Conservation (phyloP, 2,888 invertebrate genomes). For the Xylophagus ater region DNA sequence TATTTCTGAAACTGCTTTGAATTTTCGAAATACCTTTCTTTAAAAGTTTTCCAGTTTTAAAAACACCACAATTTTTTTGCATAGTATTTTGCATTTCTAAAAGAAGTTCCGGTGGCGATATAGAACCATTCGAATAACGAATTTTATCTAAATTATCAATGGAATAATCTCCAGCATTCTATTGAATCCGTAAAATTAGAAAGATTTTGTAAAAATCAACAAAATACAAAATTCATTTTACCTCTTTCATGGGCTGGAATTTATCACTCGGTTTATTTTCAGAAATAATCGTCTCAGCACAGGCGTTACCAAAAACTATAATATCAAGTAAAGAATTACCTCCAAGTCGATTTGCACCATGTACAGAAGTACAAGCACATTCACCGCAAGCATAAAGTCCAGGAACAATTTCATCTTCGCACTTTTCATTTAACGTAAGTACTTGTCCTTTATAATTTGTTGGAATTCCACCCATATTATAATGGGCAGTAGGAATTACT, state of each 20-base stretch:
- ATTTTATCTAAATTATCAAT: slow-evolving; percentile 77
- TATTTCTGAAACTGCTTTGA: slow-evolving; percentile 56
- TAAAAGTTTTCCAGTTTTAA: slow-evolving; percentile 72
- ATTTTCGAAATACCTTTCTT: slow-evolving; percentile 66
- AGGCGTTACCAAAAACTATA: slow-evolving; percentile 91
- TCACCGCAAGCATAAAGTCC: slow-evolving; percentile 91
- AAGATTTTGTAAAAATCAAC: no score
- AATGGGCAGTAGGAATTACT: slow-evolving; percentile 92
- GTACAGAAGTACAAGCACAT: slow-evolving; percentile 84
- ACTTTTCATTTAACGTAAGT: slow-evolving; percentile 20
- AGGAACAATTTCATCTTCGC: slow-evolving; percentile 46
- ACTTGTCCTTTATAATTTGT: slow-evolving; percentile 92
- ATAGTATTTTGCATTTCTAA: slow-evolving; percentile 86
- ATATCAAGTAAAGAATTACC: slow-evolving; percentile 95
- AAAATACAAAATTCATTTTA: slow-evolving; percentile 25
- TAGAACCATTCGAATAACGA: slow-evolving; percentile 59
- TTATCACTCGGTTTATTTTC: slow-evolving; percentile 74
- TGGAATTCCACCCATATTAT: slow-evolving; percentile 96
- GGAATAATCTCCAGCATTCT: slow-evolving; percentile 81
- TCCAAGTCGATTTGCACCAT: slow-evolving; percentile 91
- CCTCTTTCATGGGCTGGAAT: slow-evolving; percentile 55
- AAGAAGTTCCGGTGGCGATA: slow-evolving; percentile 67
- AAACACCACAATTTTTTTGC: slow-evolving; percentile 92
- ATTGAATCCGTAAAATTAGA: background rate
- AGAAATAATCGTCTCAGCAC: slow-evolving; percentile 73